phyloP scores from a whole-genome alignment of 2,113 vertebrate genomes.

The Aphyosemion australe region DNA sequence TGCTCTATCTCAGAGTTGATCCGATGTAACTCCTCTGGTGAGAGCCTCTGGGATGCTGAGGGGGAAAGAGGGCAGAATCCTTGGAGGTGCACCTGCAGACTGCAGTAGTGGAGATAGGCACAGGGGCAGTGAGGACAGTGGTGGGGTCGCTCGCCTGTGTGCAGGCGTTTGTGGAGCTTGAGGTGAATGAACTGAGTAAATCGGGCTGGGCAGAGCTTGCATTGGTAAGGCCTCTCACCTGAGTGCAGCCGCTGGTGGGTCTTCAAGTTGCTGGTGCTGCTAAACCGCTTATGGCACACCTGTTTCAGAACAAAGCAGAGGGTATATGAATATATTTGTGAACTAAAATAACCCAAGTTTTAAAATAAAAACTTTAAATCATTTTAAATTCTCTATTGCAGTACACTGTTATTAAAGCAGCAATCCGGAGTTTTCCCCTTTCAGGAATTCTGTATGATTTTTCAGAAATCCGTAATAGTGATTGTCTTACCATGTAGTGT shows the following conservation, averaged over 20 bases:
- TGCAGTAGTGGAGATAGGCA: slow-evolving; percentile 91
- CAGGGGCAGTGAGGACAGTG: slow-evolving; percentile 88
- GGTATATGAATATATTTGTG: no score
- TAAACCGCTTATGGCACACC: slow-evolving; percentile 94
- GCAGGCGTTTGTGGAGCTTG: slow-evolving; percentile 93
- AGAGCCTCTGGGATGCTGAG: slow-evolving; percentile 69
- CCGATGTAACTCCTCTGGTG: slow-evolving; percentile 84
- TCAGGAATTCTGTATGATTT: no score
- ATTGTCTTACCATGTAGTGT: no score
- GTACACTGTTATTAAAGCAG: no score
- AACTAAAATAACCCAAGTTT: no score
- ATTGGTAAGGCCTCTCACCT: slow-evolving; percentile 84
- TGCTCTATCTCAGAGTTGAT: slow-evolving; percentile 91
- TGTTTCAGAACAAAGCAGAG: slow-evolving; percentile 56
- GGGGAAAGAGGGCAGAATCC: slow-evolving; percentile 87
- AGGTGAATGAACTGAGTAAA: slow-evolving; percentile 95
- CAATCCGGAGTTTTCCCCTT: no score
- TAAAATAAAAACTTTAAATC: no score
- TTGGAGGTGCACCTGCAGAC: slow-evolving; percentile 90
- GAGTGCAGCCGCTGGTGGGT: slow-evolving; percentile 90
- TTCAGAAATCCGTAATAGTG: no score
- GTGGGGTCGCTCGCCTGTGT: slow-evolving; percentile 86
- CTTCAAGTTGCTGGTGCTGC: slow-evolving; percentile 97
- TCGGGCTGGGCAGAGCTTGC: slow-evolving; percentile 91
- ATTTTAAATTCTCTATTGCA: no score